Conservation (phyloP, 2,888 invertebrate species). For the Exephanes ischioxanthus region DNA sequence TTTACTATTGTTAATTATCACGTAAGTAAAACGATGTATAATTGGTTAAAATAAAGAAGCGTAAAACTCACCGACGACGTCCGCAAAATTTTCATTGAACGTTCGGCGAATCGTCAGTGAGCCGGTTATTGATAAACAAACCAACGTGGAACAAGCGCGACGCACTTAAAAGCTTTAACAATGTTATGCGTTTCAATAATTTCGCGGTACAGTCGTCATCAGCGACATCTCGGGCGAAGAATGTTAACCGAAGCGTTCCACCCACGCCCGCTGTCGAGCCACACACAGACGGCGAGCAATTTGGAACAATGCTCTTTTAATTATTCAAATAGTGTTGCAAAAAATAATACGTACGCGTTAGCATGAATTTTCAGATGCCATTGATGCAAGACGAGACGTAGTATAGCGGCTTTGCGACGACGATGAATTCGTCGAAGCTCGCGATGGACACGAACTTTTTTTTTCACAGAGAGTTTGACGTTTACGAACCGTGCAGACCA, state of each 20-base stretch:
- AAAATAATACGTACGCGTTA: conserved; percentile 3
- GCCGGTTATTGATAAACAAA: conserved; percentile 17
- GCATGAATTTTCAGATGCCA: not conserved
- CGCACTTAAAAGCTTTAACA: not conserved
- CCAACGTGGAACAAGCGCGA: conserved; percentile 16
- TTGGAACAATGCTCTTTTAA: conserved; percentile 17
- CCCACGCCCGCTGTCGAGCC: conserved; percentile 28
- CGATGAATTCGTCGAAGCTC: not conserved
- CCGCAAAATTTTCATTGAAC: not conserved
- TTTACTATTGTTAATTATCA: no score
- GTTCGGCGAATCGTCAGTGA: not conserved
- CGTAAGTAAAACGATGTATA: no score
- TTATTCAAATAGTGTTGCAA: not conserved
- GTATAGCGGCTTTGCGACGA: no score
- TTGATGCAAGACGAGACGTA: not conserved
- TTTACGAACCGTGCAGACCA: conserved; percentile 38
- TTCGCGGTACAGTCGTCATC: conserved; percentile 29
- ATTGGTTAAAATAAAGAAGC: no score
- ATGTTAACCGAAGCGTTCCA: conserved; percentile 17
- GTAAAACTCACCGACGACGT: not conserved
- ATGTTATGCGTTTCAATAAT: conserved; percentile 46
- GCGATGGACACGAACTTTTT: not conserved
- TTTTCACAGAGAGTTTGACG: conserved; percentile 40
- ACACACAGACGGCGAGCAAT: conserved; percentile 24
- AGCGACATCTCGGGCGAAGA: conserved; percentile 38